Percentiles rank a stretch among this genome's conserved stretches.
Conservation (phyloP, 2,888 invertebrate species). For the Hyalella azteca region DNA sequence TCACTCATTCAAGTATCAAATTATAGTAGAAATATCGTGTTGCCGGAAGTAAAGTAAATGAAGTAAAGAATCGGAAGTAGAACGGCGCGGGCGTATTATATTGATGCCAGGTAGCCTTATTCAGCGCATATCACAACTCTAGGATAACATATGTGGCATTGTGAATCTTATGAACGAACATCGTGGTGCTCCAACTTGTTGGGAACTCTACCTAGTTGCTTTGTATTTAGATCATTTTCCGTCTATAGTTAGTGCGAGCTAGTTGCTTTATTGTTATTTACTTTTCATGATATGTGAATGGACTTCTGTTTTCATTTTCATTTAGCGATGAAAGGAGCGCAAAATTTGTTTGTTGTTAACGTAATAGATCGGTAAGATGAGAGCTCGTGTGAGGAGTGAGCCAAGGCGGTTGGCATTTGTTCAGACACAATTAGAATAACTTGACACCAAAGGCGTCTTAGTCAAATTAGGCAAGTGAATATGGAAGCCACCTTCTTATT, state of each 20-base stretch:
- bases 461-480: slow-evolving; percentile 19
- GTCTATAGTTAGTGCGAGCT: neutral
- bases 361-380: slow-evolving; percentile 7
- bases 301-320: neutral
- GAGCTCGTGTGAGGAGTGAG: neutral
- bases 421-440: slow-evolving; percentile 24
- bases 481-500: neutral
- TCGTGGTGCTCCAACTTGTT: slow-evolving; percentile 14
- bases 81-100: too few relatives aligned
- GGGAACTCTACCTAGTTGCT: neutral
- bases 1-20: too few relatives aligned
- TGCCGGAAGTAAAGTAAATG: too few relatives aligned
- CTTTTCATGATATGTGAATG: neutral
- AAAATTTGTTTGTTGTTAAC: slow-evolving; percentile 9
- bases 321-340: slow-evolving; percentile 2
- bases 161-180: slow-evolving; percentile 22
- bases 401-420: slow-evolving; percentile 14
- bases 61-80: too few relatives aligned
- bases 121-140: slow-evolving; percentile 34
- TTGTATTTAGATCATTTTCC: neutral
- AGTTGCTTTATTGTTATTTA: neutral
- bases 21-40: too few relatives aligned
- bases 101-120: slow-evolving; percentile 32
- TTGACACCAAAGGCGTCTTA: slow-evolving; percentile 36
- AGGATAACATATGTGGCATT: slow-evolving; percentile 22